Base-by-base conservation (phyloP, 2,888 invertebrate species). In the Uropetala carovei region DNA sequence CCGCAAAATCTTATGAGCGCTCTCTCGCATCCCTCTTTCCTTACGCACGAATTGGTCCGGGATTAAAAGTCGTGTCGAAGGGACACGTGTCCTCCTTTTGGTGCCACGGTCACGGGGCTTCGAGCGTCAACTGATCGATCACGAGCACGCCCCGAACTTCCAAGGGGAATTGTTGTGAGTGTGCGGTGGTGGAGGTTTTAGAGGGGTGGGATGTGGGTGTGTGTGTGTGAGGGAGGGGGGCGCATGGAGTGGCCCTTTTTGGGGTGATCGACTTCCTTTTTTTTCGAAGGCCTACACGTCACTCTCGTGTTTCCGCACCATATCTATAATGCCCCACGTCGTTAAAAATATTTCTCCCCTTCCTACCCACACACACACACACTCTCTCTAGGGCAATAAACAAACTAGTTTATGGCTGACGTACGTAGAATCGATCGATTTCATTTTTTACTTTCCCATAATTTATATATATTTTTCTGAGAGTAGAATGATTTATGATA, bases 71-170 rank as follows among this genome's bases (percentile, higher is more conserved):
- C 60, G 30, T 56, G 56, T 83, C 64, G 86, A 27, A 9, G 22
- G 43, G 64, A 64, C 89, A 89, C 89, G 89, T 89, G 89, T 89
- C 57, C 22, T 16, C 59, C 14, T 60, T 14, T 13, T n/a, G 60
- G 59, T 64, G 30, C 43, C 89, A 43, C 43, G 89, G 89, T 89
- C 89, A 64, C 30, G 64, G 89, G 89, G 89, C 64, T 89, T 18
- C 43, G 30, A 89, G 89, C 89, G 64, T 43, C 60, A 16, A 64
- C 89, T 43, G 64, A 64, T 64, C 89, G 64, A 86, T 16, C 56
- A 58, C 10, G 84, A 57, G 57, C 56, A 84, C 56, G 84, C 57
- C 83, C 56, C 27, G 43, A 27, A 14, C 56, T 30, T 43, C 18
- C 2, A 64, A 14, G 16, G 56, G 83, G 56, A 83, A 83, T 83